phyloP scores from a whole-genome alignment of 1,140 invertebrate species.

The Drosophila sechellia region DNA sequence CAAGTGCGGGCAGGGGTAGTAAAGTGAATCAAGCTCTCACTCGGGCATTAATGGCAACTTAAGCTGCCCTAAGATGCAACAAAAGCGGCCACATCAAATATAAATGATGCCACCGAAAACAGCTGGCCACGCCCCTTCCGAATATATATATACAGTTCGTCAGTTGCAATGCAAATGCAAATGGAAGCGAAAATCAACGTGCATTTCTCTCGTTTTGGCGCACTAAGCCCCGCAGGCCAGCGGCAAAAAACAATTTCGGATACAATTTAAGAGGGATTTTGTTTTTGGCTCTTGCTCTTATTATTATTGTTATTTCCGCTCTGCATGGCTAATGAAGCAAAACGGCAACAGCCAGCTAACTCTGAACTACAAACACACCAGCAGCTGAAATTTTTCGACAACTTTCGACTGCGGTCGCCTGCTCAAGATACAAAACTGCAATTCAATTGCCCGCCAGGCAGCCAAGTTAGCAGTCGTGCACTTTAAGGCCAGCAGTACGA shows the following conservation, averaged over 20 bases:
- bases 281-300: constrained; percentile 15
- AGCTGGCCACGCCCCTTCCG: constrained; percentile 16
- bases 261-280: constrained; percentile 45
- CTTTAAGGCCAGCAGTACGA: constrained; percentile 39
- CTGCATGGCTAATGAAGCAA: constrained; percentile 62
- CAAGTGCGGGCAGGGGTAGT: neutral
- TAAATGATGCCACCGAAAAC: constrained; percentile 52
- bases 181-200: constrained; percentile 60
- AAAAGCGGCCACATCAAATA: constrained; percentile 56
- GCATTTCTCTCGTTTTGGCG: constrained; percentile 25
- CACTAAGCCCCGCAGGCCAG: too few relatives aligned
- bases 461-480: constrained; percentile 14
- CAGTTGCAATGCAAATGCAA: constrained; percentile 58
- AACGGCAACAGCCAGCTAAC: constrained; percentile 23
- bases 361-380: constrained; percentile 19
- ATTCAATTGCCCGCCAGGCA: constrained; percentile 41
- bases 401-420: constrained; percentile 35
- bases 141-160: constrained; percentile 19
- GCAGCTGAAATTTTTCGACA: constrained; percentile 26
- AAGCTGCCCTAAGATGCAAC: constrained; percentile 64
- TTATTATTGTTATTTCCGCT: constrained; percentile 41
- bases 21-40: constrained; percentile 16
- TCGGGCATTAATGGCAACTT: constrained; percentile 67
- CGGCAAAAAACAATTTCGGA: constrained; percentile 27
- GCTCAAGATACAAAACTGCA: constrained; percentile 40